Conservation (phyloP, 53 echinoderm and acorn worm genomes). For the Hippasteria phrygiana region DNA sequence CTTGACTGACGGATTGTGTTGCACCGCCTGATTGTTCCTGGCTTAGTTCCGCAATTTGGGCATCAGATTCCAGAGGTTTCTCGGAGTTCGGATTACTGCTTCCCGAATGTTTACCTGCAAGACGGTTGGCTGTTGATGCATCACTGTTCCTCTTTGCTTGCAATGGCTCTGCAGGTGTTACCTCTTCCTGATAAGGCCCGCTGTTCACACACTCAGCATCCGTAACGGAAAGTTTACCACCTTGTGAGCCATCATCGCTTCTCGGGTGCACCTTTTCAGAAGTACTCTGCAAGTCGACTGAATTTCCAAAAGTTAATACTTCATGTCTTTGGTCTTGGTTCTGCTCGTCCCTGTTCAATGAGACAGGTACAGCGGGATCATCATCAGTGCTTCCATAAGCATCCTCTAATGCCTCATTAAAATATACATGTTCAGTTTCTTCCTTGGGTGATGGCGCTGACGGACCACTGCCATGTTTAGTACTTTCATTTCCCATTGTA, state of each 20-base stretch:
- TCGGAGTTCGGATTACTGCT: background rate
- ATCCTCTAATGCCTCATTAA: background rate
- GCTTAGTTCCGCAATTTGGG: slow-evolving; percentile 16
- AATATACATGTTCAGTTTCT: background rate
- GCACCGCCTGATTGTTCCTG: slow-evolving; percentile 23
- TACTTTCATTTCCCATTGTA: slow-evolving; percentile 45
- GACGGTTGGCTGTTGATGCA: background rate
- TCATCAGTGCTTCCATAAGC: background rate
- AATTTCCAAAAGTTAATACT: background rate
- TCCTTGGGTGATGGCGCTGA: background rate
- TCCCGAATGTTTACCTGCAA: background rate
- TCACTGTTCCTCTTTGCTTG: background rate
- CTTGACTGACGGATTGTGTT: background rate
- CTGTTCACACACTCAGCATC: background rate
- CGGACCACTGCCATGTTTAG: background rate
- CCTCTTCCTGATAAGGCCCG: background rate
- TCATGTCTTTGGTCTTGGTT: background rate
- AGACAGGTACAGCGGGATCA: background rate
- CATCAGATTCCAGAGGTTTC: background rate
- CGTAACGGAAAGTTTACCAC: background rate
- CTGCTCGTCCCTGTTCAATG: background rate
- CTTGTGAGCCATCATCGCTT: background rate
- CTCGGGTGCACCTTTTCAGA: background rate
- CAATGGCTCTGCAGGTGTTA: background rate
- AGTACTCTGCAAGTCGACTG: background rate